These are phyloP conservation scores for Aspidiotus rigidus DNA, from an alignment of 2,888 invertebrate genomes.

Conservation along the genomic window DNA sequence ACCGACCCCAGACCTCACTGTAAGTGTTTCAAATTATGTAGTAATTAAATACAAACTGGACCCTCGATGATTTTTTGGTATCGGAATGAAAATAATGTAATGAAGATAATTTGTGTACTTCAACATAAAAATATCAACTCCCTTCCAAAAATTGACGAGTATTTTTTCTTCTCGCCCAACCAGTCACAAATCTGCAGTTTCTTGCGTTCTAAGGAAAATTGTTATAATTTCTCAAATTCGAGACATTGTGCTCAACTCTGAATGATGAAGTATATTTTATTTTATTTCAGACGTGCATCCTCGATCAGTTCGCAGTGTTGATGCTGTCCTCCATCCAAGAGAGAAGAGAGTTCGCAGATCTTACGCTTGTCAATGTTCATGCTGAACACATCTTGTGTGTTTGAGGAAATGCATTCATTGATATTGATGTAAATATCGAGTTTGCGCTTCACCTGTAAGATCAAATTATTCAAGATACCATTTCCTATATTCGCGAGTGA, in stretches of 20 bases:
- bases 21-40: slow-evolving; percentile 47
- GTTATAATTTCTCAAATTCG: too few relatives aligned
- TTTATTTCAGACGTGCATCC: slow-evolving; percentile 63
- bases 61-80: too few relatives aligned
- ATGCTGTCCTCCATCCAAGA: slow-evolving; percentile 47
- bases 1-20: slow-evolving; percentile 63
- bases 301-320: slow-evolving; percentile 60
- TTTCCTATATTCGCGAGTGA: slow-evolving; percentile 3
- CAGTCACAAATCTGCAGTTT: too few relatives aligned
- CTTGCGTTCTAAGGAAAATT: too few relatives aligned
- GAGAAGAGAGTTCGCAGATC: slow-evolving; percentile 47
- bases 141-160: too few relatives aligned
- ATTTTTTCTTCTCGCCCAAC: too few relatives aligned
- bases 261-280: background rate
- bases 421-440: slow-evolving; percentile 7
- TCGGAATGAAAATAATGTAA: too few relatives aligned
- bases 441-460: slow-evolving; percentile 5
- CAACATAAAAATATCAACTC: too few relatives aligned
- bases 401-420: background rate
- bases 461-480: slow-evolving; percentile 15
- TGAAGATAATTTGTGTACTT: too few relatives aligned
- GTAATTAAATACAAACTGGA: too few relatives aligned
- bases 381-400: background rate
- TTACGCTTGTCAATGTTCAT: slow-evolving; percentile 64
- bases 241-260: too few relatives aligned